phyloP scores from a whole-genome alignment of 1,140 invertebrate genomes.

The Drosophila nannoptera region DNA sequence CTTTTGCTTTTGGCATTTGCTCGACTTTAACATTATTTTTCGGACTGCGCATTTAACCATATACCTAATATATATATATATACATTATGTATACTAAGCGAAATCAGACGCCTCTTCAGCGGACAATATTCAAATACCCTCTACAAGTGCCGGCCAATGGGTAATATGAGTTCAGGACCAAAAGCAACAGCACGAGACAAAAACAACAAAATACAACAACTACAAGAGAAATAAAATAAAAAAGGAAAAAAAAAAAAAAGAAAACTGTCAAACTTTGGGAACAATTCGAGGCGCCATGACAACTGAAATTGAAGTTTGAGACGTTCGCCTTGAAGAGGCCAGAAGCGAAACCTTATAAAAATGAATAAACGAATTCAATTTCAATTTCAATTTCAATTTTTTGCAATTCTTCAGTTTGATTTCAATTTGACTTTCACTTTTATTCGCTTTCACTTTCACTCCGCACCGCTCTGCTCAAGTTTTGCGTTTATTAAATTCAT shows the following conservation, averaged over 20 bases:
- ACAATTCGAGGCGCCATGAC: slow-evolving; percentile 12
- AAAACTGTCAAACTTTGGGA: slow-evolving; percentile 20
- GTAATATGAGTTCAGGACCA: too few relatives aligned
- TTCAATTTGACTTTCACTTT: slow-evolving; percentile 4
- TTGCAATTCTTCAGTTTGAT: slow-evolving; percentile 13
- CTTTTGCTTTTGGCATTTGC: too few relatives aligned
- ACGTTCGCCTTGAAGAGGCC: not conserved
- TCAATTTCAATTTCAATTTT: slow-evolving; percentile 17
- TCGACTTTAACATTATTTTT: too few relatives aligned
- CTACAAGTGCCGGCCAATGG: too few relatives aligned
- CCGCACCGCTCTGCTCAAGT: not conserved
- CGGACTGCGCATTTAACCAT: too few relatives aligned
- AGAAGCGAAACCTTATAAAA: not conserved
- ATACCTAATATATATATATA: too few relatives aligned
- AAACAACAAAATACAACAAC: too few relatives aligned
- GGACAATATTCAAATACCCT: too few relatives aligned
- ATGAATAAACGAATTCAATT: slow-evolving; percentile 21
- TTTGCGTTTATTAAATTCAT: slow-evolving; percentile 8
- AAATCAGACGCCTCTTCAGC: too few relatives aligned
- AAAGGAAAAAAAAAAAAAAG: slow-evolving; percentile 20
- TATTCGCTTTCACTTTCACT: not conserved
- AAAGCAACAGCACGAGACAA: too few relatives aligned
- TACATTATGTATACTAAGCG: too few relatives aligned
- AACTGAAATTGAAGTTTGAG: slow-evolving; percentile 14
- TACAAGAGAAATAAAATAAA: not conserved